Conservation (phyloP, 2,797 vertebrate species). For the Aratinga solstitialis region DNA sequence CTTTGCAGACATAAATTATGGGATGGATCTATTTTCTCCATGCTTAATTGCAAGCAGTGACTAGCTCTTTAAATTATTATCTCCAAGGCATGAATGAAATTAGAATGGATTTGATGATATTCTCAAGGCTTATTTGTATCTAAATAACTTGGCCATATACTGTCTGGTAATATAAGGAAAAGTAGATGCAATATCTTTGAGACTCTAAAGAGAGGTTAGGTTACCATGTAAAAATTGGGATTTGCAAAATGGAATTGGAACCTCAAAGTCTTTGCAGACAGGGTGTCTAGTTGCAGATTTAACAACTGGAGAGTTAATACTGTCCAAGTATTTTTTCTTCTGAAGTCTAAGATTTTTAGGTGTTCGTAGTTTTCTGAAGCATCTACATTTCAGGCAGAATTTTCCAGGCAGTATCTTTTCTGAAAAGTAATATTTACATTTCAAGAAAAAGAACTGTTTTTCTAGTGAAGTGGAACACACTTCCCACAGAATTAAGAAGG, state of each 20-base stretch:
- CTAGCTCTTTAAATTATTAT: slow-evolving; percentile 92
- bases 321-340: not conserved
- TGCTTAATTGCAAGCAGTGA: slow-evolving; percentile 88
- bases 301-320: not conserved
- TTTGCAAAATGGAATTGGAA: not conserved
- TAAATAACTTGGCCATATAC: slow-evolving; percentile 22
- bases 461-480: not conserved
- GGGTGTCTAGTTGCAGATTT: not conserved
- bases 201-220: not conserved
- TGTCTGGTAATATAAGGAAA: not conserved
- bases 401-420: not conserved
- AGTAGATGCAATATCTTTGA: not conserved
- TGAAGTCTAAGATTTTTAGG: not conserved
- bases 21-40: slow-evolving; percentile 89
- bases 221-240: not conserved
- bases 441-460: not conserved
- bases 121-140: slow-evolving; percentile 54
- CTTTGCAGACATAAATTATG: slow-evolving; percentile 89
- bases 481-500: not conserved
- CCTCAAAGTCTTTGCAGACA: not conserved
- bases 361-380: not conserved
- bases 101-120: slow-evolving; percentile 82
- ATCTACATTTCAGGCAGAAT: not conserved
- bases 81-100: slow-evolving; percentile 90
- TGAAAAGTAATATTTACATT: not conserved